Evolutionary conservation across 2,113 vertebrate species (phyloP).

Genomic region (Nothobranchius furzeri): DNA sequence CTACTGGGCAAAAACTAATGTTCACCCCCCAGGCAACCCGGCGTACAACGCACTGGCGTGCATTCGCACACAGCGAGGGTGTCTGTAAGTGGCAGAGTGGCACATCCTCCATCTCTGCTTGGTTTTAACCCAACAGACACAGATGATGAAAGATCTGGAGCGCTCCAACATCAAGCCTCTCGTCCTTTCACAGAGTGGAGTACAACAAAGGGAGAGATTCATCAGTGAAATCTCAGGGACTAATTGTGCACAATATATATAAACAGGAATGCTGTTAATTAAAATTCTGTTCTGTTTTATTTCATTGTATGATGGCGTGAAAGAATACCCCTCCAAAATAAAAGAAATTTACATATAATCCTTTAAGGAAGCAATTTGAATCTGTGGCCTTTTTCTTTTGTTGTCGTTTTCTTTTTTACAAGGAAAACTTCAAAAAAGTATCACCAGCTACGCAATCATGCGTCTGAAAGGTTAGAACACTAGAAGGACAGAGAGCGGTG

Average conservation of each 20-base stretch:
- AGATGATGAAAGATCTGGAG: constrained; percentile 66
- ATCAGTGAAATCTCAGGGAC: no score
- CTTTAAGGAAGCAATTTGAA: no score
- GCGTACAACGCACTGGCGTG: constrained; percentile 47
- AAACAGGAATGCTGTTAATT: no score
- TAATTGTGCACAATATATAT: background rate
- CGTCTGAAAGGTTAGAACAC: constrained; percentile 22
- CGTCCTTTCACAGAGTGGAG: constrained; percentile 55
- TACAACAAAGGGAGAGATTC: constrained; percentile 41
- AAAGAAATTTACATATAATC: no score
- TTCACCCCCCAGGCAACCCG: constrained; percentile 65
- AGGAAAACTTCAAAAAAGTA: constrained; percentile 7
- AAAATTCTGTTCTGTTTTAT: no score
- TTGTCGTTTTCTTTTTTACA: constrained; percentile 19
- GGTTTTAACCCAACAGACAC: constrained; percentile 57
- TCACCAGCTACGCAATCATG: constrained; percentile 5
- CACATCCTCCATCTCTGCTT: constrained; percentile 52
- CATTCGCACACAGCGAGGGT: constrained; percentile 49
- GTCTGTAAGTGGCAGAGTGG: constrained; percentile 33
- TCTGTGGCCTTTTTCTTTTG: no score
- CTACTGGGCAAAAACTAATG: constrained; percentile 62
- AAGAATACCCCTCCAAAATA: no score
- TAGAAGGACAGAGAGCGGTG: constrained; percentile 17
- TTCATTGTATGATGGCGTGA: no score
- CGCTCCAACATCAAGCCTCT: constrained; percentile 47